Conservation (phyloP, 2,888 invertebrate genomes). For the Periphyllus acericola region DNA sequence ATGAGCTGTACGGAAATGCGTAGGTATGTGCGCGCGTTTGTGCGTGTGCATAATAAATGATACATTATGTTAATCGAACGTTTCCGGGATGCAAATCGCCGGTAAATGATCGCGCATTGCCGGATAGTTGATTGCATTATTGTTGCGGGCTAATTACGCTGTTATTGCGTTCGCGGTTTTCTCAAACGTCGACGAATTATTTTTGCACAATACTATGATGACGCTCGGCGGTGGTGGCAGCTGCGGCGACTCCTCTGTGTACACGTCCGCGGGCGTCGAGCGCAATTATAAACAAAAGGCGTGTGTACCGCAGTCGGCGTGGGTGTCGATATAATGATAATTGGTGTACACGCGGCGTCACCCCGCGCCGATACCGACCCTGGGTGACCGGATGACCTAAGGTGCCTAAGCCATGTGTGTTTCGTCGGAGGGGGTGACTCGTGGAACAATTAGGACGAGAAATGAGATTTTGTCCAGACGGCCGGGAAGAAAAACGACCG, state of each 20-base stretch:
- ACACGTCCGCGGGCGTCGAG: slow-evolving; percentile 16
- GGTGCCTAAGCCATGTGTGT: no score
- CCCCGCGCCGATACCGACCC: neutral
- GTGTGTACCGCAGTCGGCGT: neutral
- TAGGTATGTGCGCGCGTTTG: neutral
- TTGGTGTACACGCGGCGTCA: neutral
- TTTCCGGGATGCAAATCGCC: slow-evolving; percentile 6
- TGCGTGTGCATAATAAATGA: neutral
- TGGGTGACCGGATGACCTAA: neutral
- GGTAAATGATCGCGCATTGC: neutral
- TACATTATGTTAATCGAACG: slow-evolving; percentile 22
- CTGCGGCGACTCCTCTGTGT: neutral
- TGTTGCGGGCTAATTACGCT: no score
- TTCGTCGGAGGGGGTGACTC: no score
- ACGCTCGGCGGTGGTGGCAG: neutral
- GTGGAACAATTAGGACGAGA: no score
- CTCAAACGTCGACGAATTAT: no score
- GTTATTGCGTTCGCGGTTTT: no score
- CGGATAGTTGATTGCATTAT: neutral
- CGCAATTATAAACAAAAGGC: slow-evolving; percentile 9
- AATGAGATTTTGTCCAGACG: no score
- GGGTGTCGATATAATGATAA: slow-evolving; percentile 14
- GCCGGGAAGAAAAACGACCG: no score
- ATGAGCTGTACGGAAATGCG: neutral
- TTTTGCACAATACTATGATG: neutral